Evolutionary conservation across 2,113 vertebrate genomes (phyloP), one percentile per base, ranked within the genome.

Genomic region (Menidia beryllina): DNA sequence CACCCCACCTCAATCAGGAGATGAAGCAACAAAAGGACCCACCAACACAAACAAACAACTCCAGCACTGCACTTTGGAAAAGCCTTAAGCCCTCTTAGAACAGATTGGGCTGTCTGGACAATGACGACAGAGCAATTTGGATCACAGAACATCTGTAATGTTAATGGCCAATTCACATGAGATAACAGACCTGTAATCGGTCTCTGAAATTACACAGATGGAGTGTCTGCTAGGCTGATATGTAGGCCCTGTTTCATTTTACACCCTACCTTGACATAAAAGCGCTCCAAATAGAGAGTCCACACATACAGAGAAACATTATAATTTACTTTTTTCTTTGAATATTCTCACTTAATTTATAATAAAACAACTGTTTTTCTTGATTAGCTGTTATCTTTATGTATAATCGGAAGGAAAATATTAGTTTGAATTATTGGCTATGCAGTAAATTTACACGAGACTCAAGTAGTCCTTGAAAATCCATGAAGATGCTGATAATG

Each of bases 91-190:
- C 24, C 23, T 56, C 30, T 65, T 2, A 26, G 27, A 66, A 70
- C 48, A 74, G 74, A 69, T 17, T 54, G 67, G 7, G 43, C 55
- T 41, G 0, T 69, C 61, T 64, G 21, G 19, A 65, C 36, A 48
- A 53, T 5, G 58, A 69, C 58, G 49, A 52, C 23, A 21, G 75
- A 65, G 61, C 78, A 9, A 57, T 74, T 77, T 82, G 41, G 30
- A 50, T 63, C 12, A 17, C 51, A 75, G 58, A 60, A 72, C 54
- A 72, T 75, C 59, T 78, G 56, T 75, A 77, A 84, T 64, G 63
- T 75, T 84, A 84, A 86, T 72, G 43, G n/a, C 0, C 17, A 61
- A 65, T 68, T 75, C 69, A 67, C 62, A 77, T 17, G 55, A 75
- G 75, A 82, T 54, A 67, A 61, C 41, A 64, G 66, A 72, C 77